These are phyloP conservation scores for Sprattus sprattus DNA, from an alignment of 2,113 vertebrate species.

Conservation along the genomic window DNA sequence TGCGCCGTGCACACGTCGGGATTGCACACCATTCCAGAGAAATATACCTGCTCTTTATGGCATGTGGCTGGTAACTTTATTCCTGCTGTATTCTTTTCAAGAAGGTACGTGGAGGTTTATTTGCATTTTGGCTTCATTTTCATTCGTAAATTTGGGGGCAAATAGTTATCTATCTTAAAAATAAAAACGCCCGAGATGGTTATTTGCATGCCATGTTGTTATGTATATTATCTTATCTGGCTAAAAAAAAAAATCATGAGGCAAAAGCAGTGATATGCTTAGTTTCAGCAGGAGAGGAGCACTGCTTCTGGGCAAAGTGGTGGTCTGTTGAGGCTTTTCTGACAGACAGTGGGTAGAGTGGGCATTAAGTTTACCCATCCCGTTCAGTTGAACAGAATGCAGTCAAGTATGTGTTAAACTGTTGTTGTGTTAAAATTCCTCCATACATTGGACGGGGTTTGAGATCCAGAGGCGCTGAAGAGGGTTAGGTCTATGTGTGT, in stretches of 20 bases:
- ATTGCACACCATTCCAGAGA: conserved; percentile 87
- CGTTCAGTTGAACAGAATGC: conserved; percentile 2
- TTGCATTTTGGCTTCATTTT: conserved; percentile 27
- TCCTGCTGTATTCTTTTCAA: conserved; percentile 97
- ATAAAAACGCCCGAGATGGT: not conserved
- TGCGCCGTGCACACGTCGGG: conserved; percentile 82
- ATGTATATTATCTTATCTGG: not conserved
- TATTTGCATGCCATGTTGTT: not conserved
- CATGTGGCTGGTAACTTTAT: conserved; percentile 99
- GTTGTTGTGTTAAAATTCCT: not conserved
- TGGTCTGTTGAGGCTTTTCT: not conserved
- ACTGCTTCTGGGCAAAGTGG: not conserved
- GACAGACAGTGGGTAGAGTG: not conserved
- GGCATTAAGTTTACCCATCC: conserved; percentile 26
- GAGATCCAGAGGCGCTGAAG: not conserved
- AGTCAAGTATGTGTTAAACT: not conserved
- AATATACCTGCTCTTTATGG: conserved; percentile 92
- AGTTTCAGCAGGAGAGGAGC: not conserved
- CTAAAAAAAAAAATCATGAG: not conserved
- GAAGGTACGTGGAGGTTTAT: conserved; percentile 77
- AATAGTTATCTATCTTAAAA: not conserved
- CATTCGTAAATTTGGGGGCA: not conserved
- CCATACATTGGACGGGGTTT: not conserved
- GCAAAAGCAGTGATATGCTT: not conserved
- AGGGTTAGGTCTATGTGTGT: conserved; percentile 33